A percentile compares a stretch with the other conserved stretches of the same genome.
Conservation (phyloP, 2,888 invertebrate species). For the Protonemura montana region DNA sequence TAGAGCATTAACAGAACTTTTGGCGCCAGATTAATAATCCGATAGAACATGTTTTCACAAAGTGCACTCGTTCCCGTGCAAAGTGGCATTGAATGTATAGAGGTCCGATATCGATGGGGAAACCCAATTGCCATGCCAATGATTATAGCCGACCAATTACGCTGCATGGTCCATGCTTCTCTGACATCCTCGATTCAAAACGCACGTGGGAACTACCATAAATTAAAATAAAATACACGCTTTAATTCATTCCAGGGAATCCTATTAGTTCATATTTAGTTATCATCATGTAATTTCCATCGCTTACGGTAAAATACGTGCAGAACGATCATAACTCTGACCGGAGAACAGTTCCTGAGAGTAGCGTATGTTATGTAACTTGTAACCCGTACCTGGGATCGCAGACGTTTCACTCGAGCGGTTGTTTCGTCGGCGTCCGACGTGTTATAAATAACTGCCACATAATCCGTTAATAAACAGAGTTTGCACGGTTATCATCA, state of each 20-base stretch:
- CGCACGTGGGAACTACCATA: neutral
- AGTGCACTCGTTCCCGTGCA: neutral
- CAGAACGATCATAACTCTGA: neutral
- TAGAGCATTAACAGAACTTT: neutral
- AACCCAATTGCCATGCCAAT: neutral
- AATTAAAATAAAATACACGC: neutral
- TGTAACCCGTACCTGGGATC: neutral
- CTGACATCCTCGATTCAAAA: neutral
- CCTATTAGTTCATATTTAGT: neutral
- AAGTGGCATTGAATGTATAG: neutral
- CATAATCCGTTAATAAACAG: slow-evolving; percentile 32
- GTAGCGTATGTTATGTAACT: neutral
- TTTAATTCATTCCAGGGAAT: neutral
- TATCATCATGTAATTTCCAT: neutral
- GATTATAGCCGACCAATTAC: neutral
- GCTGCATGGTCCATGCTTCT: neutral
- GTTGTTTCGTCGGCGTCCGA: neutral
- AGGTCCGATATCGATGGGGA: neutral
- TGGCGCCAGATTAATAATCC: neutral
- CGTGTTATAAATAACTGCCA: slow-evolving; percentile 18
- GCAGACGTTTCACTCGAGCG: neutral
- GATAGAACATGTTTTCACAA: neutral
- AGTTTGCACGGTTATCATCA: slow-evolving; percentile 26
- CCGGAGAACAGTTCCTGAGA: neutral
- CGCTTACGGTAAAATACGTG: neutral